Base-by-base conservation (phyloP, 2,797 vertebrate genomes). In the Leuciscus waleckii region DNA sequence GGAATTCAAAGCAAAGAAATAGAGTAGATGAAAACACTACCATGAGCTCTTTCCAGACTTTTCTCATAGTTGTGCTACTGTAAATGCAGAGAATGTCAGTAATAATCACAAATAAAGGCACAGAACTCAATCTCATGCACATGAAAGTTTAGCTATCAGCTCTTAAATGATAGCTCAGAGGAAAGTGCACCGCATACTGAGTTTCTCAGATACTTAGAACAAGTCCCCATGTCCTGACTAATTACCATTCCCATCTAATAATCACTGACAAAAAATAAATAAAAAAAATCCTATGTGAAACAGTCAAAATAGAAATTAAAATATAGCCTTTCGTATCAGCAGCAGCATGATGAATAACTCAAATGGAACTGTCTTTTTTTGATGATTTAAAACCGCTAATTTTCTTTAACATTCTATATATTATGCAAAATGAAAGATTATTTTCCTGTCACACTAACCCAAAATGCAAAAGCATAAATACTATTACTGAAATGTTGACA, bases 401-500 rank as follows among this genome's bases (percentile, higher is more conserved):
- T 29, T 43, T 73, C 37, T 75, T 39, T 32, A 67, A 49, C 14
- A n/a, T 11, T 21, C 37, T 74, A 7, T 21, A 11, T 3, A 58
- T 82, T 73, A 74, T 67, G 58, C 41, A 29, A 75, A 37, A 83
- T 21, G 39, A 85, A 63, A 65, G 14, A 41, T 37, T 54, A 5
- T 51, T 70, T 83, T n/a, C 65, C 68, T 6, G 19, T 29, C n/a
- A 19, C 21, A 39, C 41, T 35, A 74, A 67, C 13, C 41, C 39
- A 82, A 75, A 65, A 29, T 63, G 70, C 68, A 11, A 65, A 74
- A 51, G 71, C 23, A 83, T 63, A 76, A 83, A 83, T 29, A 74
- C 32, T 51, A 74, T 86, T 86, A 84, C 85, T 89, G 75, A 89
- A 88, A 89, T 80, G 81, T 80, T 89, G 89, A 87, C 90, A 90